Conservation (phyloP, 2,113 vertebrate species). For the Arenaria interpres region DNA sequence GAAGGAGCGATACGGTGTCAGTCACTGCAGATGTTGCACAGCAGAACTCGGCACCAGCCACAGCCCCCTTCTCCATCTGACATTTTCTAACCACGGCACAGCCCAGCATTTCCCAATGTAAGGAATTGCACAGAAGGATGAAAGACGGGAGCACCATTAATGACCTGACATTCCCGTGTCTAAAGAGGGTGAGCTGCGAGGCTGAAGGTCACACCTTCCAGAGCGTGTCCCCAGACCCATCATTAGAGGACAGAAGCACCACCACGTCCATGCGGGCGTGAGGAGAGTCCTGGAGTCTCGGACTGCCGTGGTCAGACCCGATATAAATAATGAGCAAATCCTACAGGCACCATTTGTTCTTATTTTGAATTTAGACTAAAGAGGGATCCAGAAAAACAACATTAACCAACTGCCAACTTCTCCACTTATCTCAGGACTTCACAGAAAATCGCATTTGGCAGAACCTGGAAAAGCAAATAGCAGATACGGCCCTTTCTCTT, state of each 20-base stretch:
- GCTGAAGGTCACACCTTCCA: background rate
- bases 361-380: background rate
- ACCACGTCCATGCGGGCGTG: fast-evolving
- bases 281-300: background rate
- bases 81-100: background rate
- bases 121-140: background rate
- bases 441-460: background rate
- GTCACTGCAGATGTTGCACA: background rate
- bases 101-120: background rate
- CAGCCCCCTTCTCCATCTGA: background rate
- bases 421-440: background rate
- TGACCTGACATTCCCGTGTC: background rate
- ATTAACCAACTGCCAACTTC: background rate
- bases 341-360: background rate
- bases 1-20: fast-evolving
- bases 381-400: background rate
- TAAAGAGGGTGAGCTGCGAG: background rate
- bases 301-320: background rate
- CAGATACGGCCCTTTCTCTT: background rate
- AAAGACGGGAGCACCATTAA: background rate
- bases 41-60: background rate
- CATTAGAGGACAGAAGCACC: background rate
- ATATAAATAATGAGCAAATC: background rate
- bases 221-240: background rate
- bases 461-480: background rate